phyloP scores from a whole-genome alignment of 2,113 vertebrate species.

The Apodemus sylvaticus region DNA sequence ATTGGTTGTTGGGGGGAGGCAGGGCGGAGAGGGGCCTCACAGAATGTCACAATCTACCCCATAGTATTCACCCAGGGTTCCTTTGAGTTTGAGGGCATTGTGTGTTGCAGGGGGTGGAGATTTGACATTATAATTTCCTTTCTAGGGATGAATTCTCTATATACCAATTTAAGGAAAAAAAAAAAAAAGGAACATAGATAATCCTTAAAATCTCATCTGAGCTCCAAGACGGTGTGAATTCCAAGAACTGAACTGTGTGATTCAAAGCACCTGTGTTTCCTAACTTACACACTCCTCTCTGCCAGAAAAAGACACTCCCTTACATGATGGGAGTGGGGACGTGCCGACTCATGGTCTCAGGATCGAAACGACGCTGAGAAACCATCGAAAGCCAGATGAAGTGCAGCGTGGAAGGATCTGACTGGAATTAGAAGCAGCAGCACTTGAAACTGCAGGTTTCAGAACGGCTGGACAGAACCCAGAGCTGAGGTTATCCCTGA shows the following conservation, averaged over 20 bases:
- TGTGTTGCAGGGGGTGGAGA: not conserved
- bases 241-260: not conserved
- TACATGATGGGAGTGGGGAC: not conserved
- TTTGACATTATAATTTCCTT: slow-evolving; percentile 3
- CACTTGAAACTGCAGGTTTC: slow-evolving; percentile 23
- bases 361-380: slow-evolving; percentile 22
- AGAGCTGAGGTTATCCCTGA: not conserved
- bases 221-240: not conserved
- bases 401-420: not conserved
- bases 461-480: not conserved
- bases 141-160: slow-evolving; percentile 20
- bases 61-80: not conserved
- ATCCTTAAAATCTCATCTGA: slow-evolving; percentile 9
- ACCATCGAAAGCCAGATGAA: not conserved
- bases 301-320: not conserved
- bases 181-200: not conserved
- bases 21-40: no score
- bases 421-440: slow-evolving; percentile 9
- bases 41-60: not conserved
- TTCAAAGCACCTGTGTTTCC: not conserved
- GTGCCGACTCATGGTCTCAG: not conserved
- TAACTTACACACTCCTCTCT: not conserved
- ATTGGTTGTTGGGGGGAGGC: not conserved
- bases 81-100: not conserved
- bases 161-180: not conserved